Evolutionary conservation across 2,113 vertebrate species (phyloP).

Genomic region (Australoheros scitulus): DNA sequence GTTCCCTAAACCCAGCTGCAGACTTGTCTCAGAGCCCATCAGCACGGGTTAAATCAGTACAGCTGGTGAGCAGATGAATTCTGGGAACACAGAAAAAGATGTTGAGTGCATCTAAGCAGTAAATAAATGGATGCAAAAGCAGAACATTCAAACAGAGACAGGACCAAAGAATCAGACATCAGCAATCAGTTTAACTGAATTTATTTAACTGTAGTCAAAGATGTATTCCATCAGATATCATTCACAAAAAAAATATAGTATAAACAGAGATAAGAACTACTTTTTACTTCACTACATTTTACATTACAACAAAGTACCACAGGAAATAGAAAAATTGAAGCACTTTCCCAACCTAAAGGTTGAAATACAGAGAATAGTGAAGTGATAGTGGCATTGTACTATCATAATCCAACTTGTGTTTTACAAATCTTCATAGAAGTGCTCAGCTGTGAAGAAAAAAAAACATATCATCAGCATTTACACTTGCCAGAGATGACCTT

Average conservation of each 20-base stretch:
- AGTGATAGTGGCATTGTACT: conserved; percentile 3
- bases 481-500: not conserved
- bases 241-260: conserved; percentile 27
- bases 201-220: conserved; percentile 30
- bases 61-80: conserved; percentile 30
- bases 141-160: not conserved
- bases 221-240: conserved; percentile 7
- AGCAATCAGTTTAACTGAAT: conserved; percentile 4
- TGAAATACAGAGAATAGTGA: conserved; percentile 23
- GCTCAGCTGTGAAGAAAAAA: conserved; percentile 61
- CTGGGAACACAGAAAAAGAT: not conserved
- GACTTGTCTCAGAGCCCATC: conserved; percentile 19
- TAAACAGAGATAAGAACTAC: conserved; percentile 9
- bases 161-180: not conserved
- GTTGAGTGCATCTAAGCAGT: not conserved
- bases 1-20: conserved; percentile 32
- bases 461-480: not conserved
- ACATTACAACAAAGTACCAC: not conserved
- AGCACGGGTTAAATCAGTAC: conserved; percentile 18
- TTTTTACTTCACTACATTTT: conserved; percentile 8
- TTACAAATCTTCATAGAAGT: conserved; percentile 70
- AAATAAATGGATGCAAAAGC: not conserved
- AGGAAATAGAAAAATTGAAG: conserved; percentile 3
- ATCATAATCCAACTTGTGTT: not conserved
- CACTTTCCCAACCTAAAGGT: conserved; percentile 3